Evolutionary conservation across 2,888 invertebrate species (phyloP), one percentile per base, ranked within the genome.

Genomic region (Calliphora vomitoria): DNA sequence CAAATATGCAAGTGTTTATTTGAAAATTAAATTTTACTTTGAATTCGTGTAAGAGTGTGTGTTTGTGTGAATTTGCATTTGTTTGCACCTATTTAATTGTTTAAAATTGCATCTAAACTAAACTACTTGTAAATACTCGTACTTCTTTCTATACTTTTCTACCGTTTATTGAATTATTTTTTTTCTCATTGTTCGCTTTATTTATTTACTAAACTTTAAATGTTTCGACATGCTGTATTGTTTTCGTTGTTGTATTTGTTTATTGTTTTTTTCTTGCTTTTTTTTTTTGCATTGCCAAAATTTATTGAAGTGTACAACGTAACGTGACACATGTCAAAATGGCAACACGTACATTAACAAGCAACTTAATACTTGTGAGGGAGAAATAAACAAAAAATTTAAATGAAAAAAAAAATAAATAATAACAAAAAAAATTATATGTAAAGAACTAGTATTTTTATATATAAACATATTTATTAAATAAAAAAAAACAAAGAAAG

Each of bases 241-340:
- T 72, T 72, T 50, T 75, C 35, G 11, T 38, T 72, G 25, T 53
- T 64, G 35, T 81, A 15, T 25, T 72, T 20, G 0, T 10, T 25
- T n/a, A n/a, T n/a, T n/a, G n/a, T 25, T 79, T 35, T 8, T 20
- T 18, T 25, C 35, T 38, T 15, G 0, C 11, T 4, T 44, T 10
- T 66, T 8, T 58, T 68, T 82, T 74, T 74, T 87, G 38, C 55
- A 50, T 69, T 87, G 60, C 81, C 82, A 87, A 87, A 87, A 84
- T 82, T 81, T 78, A 87, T 81, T 87, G 84, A 87, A 87, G 87
- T 87, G 82, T 72, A 64, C 76, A 84, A 78, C 38, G 81, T 68
- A 82, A 82, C 82, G 84, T 87, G 87, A 85, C 87, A 87, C 74
- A 85, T 87, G 87, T 87, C 87, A 79, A 82, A 83, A 82, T 75